A percentile compares a stretch with the other conserved stretches of the same genome.
Evolutionary conservation across 2,888 invertebrate species (phyloP).

Genomic region (Emmelina monodactyla): DNA sequence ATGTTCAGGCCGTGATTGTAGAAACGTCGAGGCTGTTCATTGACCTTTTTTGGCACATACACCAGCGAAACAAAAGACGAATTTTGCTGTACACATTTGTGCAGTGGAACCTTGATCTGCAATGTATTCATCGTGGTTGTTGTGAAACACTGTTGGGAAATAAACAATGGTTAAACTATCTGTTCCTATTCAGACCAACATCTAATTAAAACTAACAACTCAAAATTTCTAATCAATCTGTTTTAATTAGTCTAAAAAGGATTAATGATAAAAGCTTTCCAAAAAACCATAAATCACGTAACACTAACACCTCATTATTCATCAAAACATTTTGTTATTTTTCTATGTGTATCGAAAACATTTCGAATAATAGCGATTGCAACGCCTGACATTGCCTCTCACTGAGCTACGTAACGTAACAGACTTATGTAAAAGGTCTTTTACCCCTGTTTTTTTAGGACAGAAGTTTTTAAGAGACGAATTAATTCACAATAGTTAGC

Average conservation of each 20-base stretch:
- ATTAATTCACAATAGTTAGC: conserved; percentile 56
- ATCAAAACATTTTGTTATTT: no score
- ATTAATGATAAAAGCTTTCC: no score
- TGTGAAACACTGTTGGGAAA: conserved; percentile 23
- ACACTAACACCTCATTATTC: no score
- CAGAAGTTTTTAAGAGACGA: conserved; percentile 47
- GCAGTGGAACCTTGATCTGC: conserved; percentile 50
- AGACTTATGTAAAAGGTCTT: conserved; percentile 59
- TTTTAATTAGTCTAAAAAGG: no score
- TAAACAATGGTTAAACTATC: no score
- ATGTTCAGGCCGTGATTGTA: conserved; percentile 26
- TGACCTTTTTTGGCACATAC: conserved; percentile 64
- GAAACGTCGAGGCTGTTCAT: conserved; percentile 65
- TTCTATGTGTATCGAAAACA: conserved; percentile 25
- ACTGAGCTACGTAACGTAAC: conserved; percentile 47
- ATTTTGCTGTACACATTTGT: conserved; percentile 36
- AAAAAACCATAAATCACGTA: no score
- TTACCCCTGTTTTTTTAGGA: conserved; percentile 63
- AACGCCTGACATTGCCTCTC: conserved; percentile 62
- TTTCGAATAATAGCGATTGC: conserved; percentile 39
- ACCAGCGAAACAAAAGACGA: conserved; percentile 59
- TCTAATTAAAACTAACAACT: no score
- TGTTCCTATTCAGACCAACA: no score
- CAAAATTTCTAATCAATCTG: no score
- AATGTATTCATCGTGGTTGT: conserved; percentile 28